Conservation (phyloP, 2,797 vertebrate species). For the Leuciscus waleckii region DNA sequence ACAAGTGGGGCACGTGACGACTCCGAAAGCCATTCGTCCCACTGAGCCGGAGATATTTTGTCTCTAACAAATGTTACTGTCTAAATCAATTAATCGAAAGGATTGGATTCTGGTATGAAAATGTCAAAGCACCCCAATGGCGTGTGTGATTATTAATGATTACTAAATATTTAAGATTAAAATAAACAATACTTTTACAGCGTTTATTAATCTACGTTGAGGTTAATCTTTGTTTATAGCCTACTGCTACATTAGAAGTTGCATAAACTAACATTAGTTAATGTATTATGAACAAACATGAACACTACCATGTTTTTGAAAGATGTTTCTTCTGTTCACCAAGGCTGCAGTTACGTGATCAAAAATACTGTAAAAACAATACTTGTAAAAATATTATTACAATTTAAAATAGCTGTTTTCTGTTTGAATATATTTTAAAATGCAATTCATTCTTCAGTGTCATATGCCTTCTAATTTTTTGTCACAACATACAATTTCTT, state of each 20-base stretch:
- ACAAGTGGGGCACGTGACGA: no score
- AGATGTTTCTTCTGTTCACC: not conserved
- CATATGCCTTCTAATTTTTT: no score
- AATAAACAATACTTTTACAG: not conserved
- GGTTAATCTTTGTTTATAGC: not conserved
- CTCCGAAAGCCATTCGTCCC: not conserved
- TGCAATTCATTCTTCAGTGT: not conserved
- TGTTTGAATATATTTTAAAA: not conserved
- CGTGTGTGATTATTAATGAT: not conserved
- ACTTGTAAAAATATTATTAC: not conserved
- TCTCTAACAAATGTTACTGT: not conserved
- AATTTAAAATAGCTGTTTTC: not conserved
- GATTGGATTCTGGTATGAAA: not conserved
- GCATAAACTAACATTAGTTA: not conserved
- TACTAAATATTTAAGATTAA: not conserved
- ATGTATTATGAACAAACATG: not conserved
- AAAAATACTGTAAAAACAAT: no score
- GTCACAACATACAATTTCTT: no score
- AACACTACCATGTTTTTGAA: not conserved
- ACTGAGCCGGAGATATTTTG: not conserved
- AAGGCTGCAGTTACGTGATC: not conserved
- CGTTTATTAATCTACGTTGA: not conserved
- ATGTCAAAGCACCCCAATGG: not conserved
- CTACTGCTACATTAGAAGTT: not conserved
- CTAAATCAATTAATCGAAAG: not conserved